phyloP scores from a whole-genome alignment of 2,113 vertebrate genomes.

The Pongo abelii region DNA sequence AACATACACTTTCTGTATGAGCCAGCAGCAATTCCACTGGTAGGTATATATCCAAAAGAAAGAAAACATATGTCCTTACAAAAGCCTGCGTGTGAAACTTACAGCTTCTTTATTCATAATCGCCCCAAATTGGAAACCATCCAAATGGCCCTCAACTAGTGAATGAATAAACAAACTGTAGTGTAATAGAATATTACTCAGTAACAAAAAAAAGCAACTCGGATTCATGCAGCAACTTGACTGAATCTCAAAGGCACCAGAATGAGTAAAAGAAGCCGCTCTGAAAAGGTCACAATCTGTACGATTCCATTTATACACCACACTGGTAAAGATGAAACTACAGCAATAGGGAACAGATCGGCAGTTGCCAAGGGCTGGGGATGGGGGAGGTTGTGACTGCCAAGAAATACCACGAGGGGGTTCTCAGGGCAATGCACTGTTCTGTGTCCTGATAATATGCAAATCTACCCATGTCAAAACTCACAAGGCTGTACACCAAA shows the following conservation, averaged over 20 bases:
- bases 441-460: accelerated
- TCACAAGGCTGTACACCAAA: background rate
- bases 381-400: too few species aligned
- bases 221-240: accelerated
- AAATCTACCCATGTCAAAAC: accelerated
- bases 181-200: accelerated
- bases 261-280: background rate
- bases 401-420: background rate
- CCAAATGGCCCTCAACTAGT: background rate
- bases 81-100: background rate
- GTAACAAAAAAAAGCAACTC: accelerated
- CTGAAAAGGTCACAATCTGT: background rate
- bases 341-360: accelerated
- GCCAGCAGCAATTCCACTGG: background rate
- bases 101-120: background rate
- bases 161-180: background rate
- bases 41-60: background rate
- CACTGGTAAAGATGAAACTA: accelerated
- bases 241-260: background rate
- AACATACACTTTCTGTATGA: background rate
- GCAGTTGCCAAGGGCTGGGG: accelerated
- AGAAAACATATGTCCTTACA: background rate
- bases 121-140: background rate
- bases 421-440: accelerated
- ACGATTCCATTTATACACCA: accelerated